Percentiles rank a stretch among this genome's conserved stretches.
Evolutionary conservation across 1,140 invertebrate species (phyloP).

Genomic region (Pararge aegeria): DNA sequence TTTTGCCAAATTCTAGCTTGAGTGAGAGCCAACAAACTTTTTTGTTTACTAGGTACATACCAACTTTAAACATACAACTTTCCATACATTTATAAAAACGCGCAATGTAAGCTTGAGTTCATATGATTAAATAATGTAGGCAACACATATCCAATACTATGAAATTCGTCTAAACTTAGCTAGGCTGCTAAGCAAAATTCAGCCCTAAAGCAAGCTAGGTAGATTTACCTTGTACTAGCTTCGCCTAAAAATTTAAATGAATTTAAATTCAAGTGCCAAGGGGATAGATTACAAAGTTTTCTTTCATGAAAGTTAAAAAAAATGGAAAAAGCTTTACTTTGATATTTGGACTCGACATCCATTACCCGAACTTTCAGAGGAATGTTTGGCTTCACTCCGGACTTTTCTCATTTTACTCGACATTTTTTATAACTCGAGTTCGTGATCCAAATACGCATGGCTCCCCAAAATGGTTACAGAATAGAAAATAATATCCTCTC

Average conservation of each 20-base stretch:
- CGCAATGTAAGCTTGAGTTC: too few relatives aligned
- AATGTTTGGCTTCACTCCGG: constrained; percentile 11
- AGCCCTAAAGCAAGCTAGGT: too few relatives aligned
- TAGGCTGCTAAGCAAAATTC: too few relatives aligned
- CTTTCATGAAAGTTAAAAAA: background rate
- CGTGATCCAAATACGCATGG: constrained; percentile 9
- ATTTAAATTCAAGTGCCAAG: background rate
- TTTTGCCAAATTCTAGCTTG: too few relatives aligned
- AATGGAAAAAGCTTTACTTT: background rate
- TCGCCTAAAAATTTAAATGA: background rate
- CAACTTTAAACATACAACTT: too few relatives aligned
- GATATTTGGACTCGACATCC: constrained; percentile 2
- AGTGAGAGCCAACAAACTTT: too few relatives aligned
- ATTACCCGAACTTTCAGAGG: background rate
- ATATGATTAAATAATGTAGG: too few relatives aligned
- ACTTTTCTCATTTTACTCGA: constrained; percentile 10
- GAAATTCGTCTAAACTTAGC: too few relatives aligned
- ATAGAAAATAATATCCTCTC: background rate
- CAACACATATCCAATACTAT: too few relatives aligned
- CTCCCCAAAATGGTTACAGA: background rate
- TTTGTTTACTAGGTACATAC: too few relatives aligned
- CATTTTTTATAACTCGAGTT: constrained; percentile 9
- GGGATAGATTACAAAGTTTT: background rate
- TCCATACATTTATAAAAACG: too few relatives aligned
- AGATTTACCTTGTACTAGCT: background rate